Percentiles rank a stretch among this genome's conserved stretches.
phyloP scores from a whole-genome alignment of 2,797 vertebrate species.

The Acanthis flammea region DNA sequence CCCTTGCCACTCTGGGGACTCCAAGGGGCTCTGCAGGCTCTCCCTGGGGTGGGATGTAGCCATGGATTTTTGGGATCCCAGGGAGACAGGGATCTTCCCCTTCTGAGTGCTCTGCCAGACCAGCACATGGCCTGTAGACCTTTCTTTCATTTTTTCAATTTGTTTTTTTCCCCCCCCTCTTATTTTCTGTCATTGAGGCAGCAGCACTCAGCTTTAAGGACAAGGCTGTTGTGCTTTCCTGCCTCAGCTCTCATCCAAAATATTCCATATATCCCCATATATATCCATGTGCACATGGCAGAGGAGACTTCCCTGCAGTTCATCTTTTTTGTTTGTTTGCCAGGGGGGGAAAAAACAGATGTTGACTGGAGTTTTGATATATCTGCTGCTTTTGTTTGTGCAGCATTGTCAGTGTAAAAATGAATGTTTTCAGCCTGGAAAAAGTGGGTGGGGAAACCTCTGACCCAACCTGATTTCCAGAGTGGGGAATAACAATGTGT shows the following conservation, averaged over 20 bases:
- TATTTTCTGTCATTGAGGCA: neutral
- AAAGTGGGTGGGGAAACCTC: neutral
- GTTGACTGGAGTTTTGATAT: neutral
- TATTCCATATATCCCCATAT: accelerated
- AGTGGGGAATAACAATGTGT: neutral
- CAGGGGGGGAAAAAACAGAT: accelerated
- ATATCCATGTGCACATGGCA: accelerated
- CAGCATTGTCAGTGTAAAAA: neutral
- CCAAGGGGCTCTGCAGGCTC: neutral
- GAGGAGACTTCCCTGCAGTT: neutral
- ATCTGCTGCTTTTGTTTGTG: neutral
- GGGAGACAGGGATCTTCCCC: neutral
- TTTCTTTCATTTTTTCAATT: accelerated
- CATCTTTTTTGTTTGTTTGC: neutral
- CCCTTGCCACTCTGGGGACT: neutral
- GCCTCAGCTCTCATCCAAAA: neutral
- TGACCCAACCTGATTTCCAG: neutral
- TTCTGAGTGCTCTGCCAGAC: neutral
- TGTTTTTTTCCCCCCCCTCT: accelerated
- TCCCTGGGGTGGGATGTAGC: neutral
- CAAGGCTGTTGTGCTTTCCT: neutral
- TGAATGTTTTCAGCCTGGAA: neutral
- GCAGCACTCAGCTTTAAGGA: neutral
- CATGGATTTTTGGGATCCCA: neutral
- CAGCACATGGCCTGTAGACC: neutral